These are phyloP conservation scores for Bhutanitis thaidina DNA, from an alignment of 2,888 invertebrate genomes.

Conservation along the genomic window DNA sequence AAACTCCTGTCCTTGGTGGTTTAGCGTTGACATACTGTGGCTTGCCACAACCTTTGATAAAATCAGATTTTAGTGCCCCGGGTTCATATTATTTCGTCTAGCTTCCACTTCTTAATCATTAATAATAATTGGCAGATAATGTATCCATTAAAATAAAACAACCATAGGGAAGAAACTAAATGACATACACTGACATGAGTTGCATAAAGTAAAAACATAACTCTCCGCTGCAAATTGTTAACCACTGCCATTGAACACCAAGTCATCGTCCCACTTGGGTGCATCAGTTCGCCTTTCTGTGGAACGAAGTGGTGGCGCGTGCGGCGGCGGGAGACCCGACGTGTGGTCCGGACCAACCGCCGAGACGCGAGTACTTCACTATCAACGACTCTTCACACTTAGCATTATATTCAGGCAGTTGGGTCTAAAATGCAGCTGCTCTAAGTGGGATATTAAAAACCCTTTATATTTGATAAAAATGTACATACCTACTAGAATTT, in stretches of 20 bases:
- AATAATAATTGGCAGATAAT: too few species aligned
- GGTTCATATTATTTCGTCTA: too few species aligned
- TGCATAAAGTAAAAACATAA: not conserved
- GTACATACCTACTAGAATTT: too few species aligned
- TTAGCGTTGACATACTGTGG: too few species aligned
- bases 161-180: too few species aligned
- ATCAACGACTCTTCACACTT: conserved; percentile 38
- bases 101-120: too few species aligned
- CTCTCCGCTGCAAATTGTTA: not conserved
- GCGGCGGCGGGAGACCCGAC: conserved; percentile 41
- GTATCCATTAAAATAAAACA: too few species aligned
- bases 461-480: not conserved
- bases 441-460: not conserved
- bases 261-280: not conserved
- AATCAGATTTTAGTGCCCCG: too few species aligned
- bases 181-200: too few species aligned
- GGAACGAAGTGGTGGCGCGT: conserved; percentile 33
- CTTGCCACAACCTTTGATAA: too few species aligned
- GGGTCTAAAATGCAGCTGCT: conserved; percentile 9
- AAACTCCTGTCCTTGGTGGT: too few species aligned
- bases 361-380: conserved; percentile 27
- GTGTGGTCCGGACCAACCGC: conserved; percentile 40
- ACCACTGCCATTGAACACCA: not conserved
- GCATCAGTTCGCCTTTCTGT: not conserved
- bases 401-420: conserved; percentile 2